Evolutionary conservation across 2,797 vertebrate species (phyloP), one percentile per base, ranked within the genome.

Genomic region (Setipinna tenuifilis): DNA sequence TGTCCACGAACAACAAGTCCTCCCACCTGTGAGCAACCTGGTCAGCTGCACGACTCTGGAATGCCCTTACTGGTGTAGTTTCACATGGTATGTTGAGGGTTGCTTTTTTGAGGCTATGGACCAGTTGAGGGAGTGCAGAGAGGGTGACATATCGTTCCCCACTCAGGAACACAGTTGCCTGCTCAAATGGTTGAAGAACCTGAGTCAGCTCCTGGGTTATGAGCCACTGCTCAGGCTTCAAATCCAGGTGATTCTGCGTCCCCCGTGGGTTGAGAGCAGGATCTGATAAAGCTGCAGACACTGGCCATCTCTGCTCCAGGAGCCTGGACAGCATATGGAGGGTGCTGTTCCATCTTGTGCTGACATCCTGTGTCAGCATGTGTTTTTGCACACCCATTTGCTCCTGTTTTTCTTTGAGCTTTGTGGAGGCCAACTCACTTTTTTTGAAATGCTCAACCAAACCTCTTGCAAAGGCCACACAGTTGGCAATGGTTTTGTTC

Each of bases 221-320:
- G 35, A 46, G 84, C 90, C 86, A 92, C 85, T 90, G 84, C 71
- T 92, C 88, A 85, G 89, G 84, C 48, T 91, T 89, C 7, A 90
- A 87, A 10, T 91, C 86, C 28, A 90, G 68, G 61, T 89, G 62
- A n/a, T 89, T 57, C 41, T 88, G 89, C 86, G 89, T 87, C 0
- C 54, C 87, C 82, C 83, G 85, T 12, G 25, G 87, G 80, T 81
- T 88, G n/a, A 90, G 88, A 85, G 85, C 12, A 48, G 83, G 68
- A 16, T 85, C 81, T 1, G 59, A 87, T 41, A 82, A 75, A 68
- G 50, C 44, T 31, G 87, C 86, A 65, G 85, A 90, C 71, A 91
- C 78, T 9, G 85, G 88, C 85, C 90, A 91, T 86, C 90, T 87
- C 61, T 91, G 89, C 84, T 90, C 88, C 6, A 83, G 87, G 1